These are phyloP conservation scores for Gisinianus flammeolus DNA, from an alignment of 2,888 invertebrate species.

Conservation along the genomic window DNA sequence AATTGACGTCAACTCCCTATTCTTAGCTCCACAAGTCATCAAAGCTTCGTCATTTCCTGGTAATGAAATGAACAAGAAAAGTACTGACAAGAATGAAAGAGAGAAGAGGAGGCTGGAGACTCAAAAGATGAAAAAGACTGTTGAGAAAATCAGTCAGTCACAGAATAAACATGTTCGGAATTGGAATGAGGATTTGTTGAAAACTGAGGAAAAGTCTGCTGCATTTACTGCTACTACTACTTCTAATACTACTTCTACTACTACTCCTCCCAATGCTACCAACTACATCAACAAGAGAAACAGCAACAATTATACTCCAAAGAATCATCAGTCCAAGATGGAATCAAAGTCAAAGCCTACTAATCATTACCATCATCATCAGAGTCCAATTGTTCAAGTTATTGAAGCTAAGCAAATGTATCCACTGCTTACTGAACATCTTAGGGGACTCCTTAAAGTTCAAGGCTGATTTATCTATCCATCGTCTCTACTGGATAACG, in stretches of 20 bases:
- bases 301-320: too few species aligned
- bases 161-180: not conserved
- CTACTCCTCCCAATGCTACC: not conserved
- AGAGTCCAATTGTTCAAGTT: not conserved
- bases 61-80: not conserved
- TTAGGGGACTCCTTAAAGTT: slow-evolving; percentile 33
- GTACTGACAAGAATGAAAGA: not conserved
- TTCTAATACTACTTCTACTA: not conserved
- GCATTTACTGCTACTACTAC: not conserved
- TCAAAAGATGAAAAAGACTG: not conserved
- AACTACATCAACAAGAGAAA: too few species aligned
- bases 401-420: slow-evolving; percentile 26
- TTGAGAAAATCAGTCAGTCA: not conserved
- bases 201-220: slow-evolving; percentile 7
- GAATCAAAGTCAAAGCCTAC: not conserved
- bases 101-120: not conserved
- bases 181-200: slow-evolving; percentile 1
- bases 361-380: not conserved
- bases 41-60: slow-evolving; percentile 4
- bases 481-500: not conserved
- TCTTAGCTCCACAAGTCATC: slow-evolving; percentile 30
- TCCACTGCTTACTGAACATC: slow-evolving; percentile 34
- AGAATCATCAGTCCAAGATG: not conserved
- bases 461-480: slow-evolving; percentile 28
- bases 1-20: slow-evolving; percentile 36